A percentile compares a stretch with the other conserved stretches of the same genome.
phyloP scores from a whole-genome alignment of 1,140 invertebrate species.

The Agrilus planipennis region DNA sequence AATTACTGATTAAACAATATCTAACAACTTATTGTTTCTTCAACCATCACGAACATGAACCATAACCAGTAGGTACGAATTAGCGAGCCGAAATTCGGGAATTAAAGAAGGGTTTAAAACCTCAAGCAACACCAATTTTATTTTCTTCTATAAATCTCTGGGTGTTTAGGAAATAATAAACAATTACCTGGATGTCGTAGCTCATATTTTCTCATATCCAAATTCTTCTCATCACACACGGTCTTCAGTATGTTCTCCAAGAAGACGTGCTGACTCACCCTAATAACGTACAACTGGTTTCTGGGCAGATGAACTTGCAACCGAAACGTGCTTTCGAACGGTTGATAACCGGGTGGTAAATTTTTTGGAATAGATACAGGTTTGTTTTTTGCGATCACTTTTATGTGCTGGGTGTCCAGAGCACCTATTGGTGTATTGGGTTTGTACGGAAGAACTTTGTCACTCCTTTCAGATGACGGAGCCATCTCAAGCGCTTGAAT shows the following conservation, averaged over 20 bases:
- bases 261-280: slow-evolving; percentile 54
- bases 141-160: too few relatives aligned
- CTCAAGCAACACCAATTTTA: too few relatives aligned
- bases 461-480: slow-evolving; percentile 34
- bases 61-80: too few relatives aligned
- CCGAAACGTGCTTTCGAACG: slow-evolving; percentile 65
- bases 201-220: slow-evolving; percentile 63
- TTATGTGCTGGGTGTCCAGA: slow-evolving; percentile 41
- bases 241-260: slow-evolving; percentile 55
- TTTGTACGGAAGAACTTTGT: slow-evolving; percentile 56
- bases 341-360: slow-evolving; percentile 35
- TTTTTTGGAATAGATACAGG: slow-evolving; percentile 19
- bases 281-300: slow-evolving; percentile 67
- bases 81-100: too few relatives aligned
- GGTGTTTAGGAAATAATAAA: slow-evolving; percentile 8
- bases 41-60: too few relatives aligned
- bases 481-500: slow-evolving; percentile 49
- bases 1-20: too few relatives aligned
- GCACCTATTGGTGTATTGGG: slow-evolving; percentile 69
- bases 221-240: slow-evolving; percentile 69
- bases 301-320: slow-evolving; percentile 71
- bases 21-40: too few relatives aligned
- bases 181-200: slow-evolving; percentile 64
- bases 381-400: slow-evolving; percentile 31
- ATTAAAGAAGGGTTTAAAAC: too few relatives aligned